A percentile compares a stretch with the other conserved stretches of the same genome.
phyloP scores from a whole-genome alignment of 2,888 invertebrate genomes.

The Zaprionus bogoriensis region DNA sequence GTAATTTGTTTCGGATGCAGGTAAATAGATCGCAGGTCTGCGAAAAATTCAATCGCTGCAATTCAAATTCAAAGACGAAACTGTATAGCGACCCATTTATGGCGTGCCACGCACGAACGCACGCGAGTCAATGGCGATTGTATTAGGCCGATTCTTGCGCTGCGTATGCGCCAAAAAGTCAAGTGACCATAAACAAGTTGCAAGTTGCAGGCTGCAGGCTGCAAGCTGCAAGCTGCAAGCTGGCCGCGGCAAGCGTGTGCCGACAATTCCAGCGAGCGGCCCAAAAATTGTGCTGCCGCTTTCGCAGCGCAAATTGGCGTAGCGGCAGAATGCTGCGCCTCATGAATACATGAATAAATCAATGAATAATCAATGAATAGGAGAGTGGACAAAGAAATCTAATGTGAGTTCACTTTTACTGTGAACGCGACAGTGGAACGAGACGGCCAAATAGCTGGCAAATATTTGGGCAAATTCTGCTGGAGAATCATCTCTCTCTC shows the following conservation, averaged over 20 bases:
- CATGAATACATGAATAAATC: conserved; percentile 3
- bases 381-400: neutral
- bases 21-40: conserved; percentile 9
- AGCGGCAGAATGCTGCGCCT: neutral
- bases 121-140: conserved; percentile 41
- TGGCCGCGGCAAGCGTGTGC: conserved; percentile 1
- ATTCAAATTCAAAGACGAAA: conserved; percentile 23
- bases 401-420: conserved; percentile 7
- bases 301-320: neutral
- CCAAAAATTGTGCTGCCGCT: conserved; percentile 1
- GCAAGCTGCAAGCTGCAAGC: conserved; percentile 18
- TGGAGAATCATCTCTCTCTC: no score
- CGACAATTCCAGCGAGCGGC: neutral
- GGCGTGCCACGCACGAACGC: conserved; percentile 51
- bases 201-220: conserved; percentile 13
- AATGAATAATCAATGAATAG: conserved; percentile 1
- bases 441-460: neutral
- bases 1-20: conserved; percentile 20
- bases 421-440: conserved; percentile 1
- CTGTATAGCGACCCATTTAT: conserved; percentile 51
- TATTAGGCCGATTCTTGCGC: conserved; percentile 7
- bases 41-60: conserved; percentile 12
- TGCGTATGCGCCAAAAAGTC: conserved; percentile 59
- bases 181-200: conserved; percentile 66
- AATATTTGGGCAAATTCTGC: neutral